A percentile compares a stretch with the other conserved stretches of the same genome.
Evolutionary conservation across 2,113 vertebrate species (phyloP).

Genomic region (Cyprinodon tularosa): DNA sequence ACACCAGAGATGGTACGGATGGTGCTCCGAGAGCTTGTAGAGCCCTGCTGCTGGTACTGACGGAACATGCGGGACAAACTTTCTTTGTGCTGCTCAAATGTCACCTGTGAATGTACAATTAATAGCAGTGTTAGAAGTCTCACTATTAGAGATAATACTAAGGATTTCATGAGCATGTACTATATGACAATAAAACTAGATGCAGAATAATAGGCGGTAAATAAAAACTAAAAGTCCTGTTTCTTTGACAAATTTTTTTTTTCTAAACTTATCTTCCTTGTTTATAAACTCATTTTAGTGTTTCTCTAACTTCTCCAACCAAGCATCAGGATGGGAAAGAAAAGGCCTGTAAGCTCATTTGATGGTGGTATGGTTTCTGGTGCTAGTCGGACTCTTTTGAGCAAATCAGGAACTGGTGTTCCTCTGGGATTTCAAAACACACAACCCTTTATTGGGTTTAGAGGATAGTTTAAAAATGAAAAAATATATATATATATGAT

Average conservation of each 20-base stretch:
- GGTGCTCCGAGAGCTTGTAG: constrained; percentile 66
- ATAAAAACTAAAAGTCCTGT: not conserved
- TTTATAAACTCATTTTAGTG: not conserved
- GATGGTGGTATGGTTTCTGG: no score
- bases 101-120: constrained; percentile 82
- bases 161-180: not conserved
- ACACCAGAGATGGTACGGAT: constrained; percentile 81
- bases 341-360: no score
- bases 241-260: not conserved
- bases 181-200: not conserved
- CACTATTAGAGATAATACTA: not conserved
- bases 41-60: constrained; percentile 86
- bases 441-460: not conserved
- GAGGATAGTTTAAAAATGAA: not conserved
- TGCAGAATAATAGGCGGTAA: not conserved
- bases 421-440: no score
- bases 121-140: not conserved
- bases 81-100: constrained; percentile 96
- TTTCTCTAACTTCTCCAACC: no score
- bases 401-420: no score
- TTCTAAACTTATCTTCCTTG: not conserved
- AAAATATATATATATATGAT: not conserved
- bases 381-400: no score
- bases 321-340: no score
- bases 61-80: constrained; percentile 87